These are phyloP conservation scores for Psittacula cyanocephala DNA, from an alignment of 2,113 vertebrate genomes.

Conservation along the genomic window DNA sequence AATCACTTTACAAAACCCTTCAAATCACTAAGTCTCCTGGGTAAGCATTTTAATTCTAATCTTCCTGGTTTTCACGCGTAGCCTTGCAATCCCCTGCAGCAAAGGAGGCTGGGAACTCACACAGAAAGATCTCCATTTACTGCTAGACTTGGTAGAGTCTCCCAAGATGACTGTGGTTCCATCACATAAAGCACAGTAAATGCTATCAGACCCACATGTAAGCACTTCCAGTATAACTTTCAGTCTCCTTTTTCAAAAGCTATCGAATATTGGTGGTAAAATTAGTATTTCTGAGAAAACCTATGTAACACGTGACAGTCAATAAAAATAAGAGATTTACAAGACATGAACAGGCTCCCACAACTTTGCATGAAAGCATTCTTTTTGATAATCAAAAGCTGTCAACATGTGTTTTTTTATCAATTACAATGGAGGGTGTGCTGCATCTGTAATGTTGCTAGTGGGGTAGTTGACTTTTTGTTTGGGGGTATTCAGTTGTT, in stretches of 20 bases:
- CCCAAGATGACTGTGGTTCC: not conserved
- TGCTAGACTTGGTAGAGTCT: not conserved
- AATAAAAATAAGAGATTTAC: not conserved
- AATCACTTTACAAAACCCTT: not conserved
- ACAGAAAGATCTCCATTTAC: not conserved
- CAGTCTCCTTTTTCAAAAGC: not conserved
- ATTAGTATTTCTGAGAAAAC: not conserved
- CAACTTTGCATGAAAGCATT: not conserved
- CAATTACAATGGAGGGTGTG: accelerated
- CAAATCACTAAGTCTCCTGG: not conserved
- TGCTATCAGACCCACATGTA: too few relatives aligned
- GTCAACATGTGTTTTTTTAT: not conserved
- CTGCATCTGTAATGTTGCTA: not conserved
- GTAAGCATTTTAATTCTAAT: not conserved
- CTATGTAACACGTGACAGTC: not conserved
- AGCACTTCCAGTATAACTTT: not conserved
- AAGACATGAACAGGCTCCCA: not conserved
- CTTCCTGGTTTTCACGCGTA: not conserved
- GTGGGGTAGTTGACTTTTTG: not conserved
- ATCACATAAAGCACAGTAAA: not conserved
- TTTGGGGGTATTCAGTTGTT: not conserved
- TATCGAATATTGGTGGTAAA: not conserved
- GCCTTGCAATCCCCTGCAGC: not conserved
- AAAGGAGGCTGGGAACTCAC: not conserved
- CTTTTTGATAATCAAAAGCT: not conserved